Evolutionary conservation across 2,888 invertebrate species (phyloP), one percentile per base, ranked within the genome.

Genomic region (Chesias legatella): DNA sequence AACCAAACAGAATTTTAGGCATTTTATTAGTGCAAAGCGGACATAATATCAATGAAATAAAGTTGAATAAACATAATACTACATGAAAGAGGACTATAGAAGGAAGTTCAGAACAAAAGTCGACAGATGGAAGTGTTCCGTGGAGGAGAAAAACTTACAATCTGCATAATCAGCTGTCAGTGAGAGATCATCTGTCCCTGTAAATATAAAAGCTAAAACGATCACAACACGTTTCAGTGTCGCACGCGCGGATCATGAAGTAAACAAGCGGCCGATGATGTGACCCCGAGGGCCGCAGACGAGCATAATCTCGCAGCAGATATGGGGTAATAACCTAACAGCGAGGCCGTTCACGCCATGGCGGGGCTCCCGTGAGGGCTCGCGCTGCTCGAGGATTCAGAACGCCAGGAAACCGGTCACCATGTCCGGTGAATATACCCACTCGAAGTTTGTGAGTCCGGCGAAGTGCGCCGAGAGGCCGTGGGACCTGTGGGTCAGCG

Each of bases 141-240:
- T 80, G 78, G 72, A 76, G 70, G 67, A 81, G 83, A 82, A 88
- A 86, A 88, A 84, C 86, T 81, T 80, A 79, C 85, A 83, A 82
- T 88, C 86, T 85, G 84, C 88, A 88, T 88, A 88, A 88, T 88
- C 88, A 88, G 88, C 88, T 88, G 89, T 89, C 88, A 89, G 79
- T 84, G 84, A 88, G 79, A 83, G 82, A 88, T 88, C 88, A 88
- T 86, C 88, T 88, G 88, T 88, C 84, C 76, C 79, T 84, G 88
- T 88, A 88, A 86, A 88, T 88, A 88, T 82, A 79, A 85, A 83
- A 83, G 78, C 77, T 81, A 75, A 86, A 79, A 81, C 79, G 73
- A 83, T 78, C 83, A 82, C 73, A 84, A 82, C 79, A 80, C 76
- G 72, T 79, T 80, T 73, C 62, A 63, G 63, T 63, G 62, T 53